Base-by-base conservation (phyloP, 2,888 invertebrate genomes). In the Strigamia crassipes region DNA sequence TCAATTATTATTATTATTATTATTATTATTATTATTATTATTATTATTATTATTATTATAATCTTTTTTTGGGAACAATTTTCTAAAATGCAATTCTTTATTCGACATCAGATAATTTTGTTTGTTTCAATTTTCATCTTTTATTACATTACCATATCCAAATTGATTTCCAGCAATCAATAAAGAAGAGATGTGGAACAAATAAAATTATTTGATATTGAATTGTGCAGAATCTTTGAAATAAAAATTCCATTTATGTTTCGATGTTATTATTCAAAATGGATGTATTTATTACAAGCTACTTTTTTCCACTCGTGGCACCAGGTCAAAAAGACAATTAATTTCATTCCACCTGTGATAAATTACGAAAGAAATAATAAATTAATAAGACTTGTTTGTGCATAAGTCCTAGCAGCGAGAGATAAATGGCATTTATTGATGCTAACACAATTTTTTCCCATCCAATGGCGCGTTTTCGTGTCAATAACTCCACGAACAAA, bases 381-480 rank as follows among this genome's bases (percentile, higher is more conserved):
- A 56, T 56, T 18, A 9, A 56, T 18, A 38, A 38, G 38, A 38
- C 38, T 38, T 38, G 38, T 38, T 38, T 56, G 56, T 18, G 56
- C n/a, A 15, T 46, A 12, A 18, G 56, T 18, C 21, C 56, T 56
- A 9, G 56, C 56, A 6, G n/a, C 51, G 2, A n/a, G n/a, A 56
- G 56, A 56, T 56, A 56, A 56, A 56, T 56, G 56, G 56, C n/a
- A 56, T 56, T 56, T 56, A 56, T 56, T 56, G 56, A 56, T 56
- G 56, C 21, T 56, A 56, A 56, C 2, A 56, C 56, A 56, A 21
- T 56, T 56, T 56, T 56, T 21, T 56, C 9, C 6, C 0, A 0
- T 38, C 56, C 56, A 56, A 56, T 56, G 56, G 56, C 21, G 56
- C 21, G 15, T 56, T 56, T 56, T 56, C 56, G 56, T 56, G 56